Evolutionary conservation across 2,113 vertebrate species (phyloP), one percentile per base, ranked within the genome.

Genomic region (Melanocharis versteri): DNA sequence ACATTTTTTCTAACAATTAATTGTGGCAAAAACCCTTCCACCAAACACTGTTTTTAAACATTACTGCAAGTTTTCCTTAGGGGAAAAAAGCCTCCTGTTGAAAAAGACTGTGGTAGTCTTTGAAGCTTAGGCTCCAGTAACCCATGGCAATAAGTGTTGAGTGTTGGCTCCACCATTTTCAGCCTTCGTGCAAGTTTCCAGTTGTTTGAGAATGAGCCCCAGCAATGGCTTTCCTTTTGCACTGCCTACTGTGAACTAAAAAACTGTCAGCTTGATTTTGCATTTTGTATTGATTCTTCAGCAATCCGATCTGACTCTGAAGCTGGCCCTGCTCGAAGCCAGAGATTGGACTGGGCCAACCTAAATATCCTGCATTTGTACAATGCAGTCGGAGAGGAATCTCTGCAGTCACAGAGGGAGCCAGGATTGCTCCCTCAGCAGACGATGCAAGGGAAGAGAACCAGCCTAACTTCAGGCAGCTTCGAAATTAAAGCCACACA

Each of bases 211-310:
- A 95, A 75, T 1, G 42, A 73, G 60, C n/a, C 10, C 37, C 77
- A 95, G 80, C 85, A 68, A 70, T 3, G 48, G 56, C 47, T 76
- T 96, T 61, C 33, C 26, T 45, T 85, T 79, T 94, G 70, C 53
- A 66, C 33, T 53, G 82, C 71, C 80, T 89, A n/a, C 65, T 39
- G 81, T 21, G 72, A 77, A 35, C 37, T 72, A 31, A 82, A 97
- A 97, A 87, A 37, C 30, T 15, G 3, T 70, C 93, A 96, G 58
- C 68, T 95, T 97, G 56, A 85, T 56, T 83, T 72, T 80, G 40
- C 20, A 6, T 97, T 97, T 95, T 11, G 2, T 93, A 96, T 90
- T 47, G 95, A 95, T 96, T 93, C 85, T 81, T 94, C 79, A 37
- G 35, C 64, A 58, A 81, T 16, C 76, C 47, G 64, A 90, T 77